Conservation (phyloP, 2,888 invertebrate species). For the Mamestra brassicae region DNA sequence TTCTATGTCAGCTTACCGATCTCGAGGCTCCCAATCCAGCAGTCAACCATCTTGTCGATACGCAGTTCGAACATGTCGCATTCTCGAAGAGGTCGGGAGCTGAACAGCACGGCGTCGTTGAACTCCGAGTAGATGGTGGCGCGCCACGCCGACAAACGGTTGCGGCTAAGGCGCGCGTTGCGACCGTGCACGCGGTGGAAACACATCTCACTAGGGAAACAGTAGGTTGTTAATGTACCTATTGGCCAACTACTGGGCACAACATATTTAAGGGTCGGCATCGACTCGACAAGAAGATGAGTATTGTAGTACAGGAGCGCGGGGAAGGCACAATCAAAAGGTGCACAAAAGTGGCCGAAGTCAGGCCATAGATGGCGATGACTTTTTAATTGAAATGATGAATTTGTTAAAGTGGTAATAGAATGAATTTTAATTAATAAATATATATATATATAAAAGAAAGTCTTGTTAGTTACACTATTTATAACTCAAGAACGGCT, state of each 20-base stretch:
- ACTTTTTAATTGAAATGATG: no score
- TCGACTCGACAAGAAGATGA: no score
- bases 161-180: conserved; percentile 96
- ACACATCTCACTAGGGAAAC: conserved; percentile 92
- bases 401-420: no score
- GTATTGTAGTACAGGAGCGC: no score
- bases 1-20: conserved; percentile 89
- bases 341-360: no score
- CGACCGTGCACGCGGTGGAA: conserved; percentile 97
- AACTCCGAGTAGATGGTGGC: conserved; percentile 97
- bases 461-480: no score
- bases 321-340: no score
- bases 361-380: no score
- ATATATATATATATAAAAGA: no score
- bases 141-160: conserved; percentile 96
- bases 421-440: not conserved
- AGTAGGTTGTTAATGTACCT: not conserved
- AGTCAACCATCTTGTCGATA: conserved; percentile 97
- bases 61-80: conserved; percentile 98
- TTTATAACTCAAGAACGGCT: no score
- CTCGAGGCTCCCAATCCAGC: conserved; percentile 98
- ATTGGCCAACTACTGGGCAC: no score
- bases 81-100: conserved; percentile 96
- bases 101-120: conserved; percentile 98
- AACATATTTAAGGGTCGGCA: no score